Percentiles rank a stretch among this genome's conserved stretches.
Evolutionary conservation across 1,140 invertebrate species (phyloP).

Genomic region (Mamestra configurata): DNA sequence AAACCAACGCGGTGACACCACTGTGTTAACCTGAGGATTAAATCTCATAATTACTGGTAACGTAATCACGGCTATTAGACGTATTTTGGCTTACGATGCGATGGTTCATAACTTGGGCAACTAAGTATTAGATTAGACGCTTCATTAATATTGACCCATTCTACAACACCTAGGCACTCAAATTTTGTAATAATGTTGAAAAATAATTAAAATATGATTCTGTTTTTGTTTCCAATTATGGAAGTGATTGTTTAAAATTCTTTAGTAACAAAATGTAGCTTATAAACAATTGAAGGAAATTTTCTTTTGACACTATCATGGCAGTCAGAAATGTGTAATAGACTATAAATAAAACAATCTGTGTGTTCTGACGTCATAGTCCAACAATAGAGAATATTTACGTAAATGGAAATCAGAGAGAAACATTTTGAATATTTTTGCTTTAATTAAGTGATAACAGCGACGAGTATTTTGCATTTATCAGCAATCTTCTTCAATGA

Average conservation of each 20-base stretch:
- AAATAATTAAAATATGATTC: not conserved
- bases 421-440: slow-evolving; percentile 15
- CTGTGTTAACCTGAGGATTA: slow-evolving; percentile 56
- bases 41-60: slow-evolving; percentile 50
- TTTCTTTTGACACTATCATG: slow-evolving; percentile 19
- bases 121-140: slow-evolving; percentile 47
- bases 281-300: not conserved
- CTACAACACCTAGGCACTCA: not conserved
- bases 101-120: slow-evolving; percentile 40
- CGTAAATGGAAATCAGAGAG: slow-evolving; percentile 22
- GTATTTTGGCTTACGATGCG: slow-evolving; percentile 18
- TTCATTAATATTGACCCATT: slow-evolving; percentile 20
- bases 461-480: not conserved
- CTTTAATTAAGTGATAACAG: slow-evolving; percentile 13
- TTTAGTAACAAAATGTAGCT: not conserved
- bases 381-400: slow-evolving; percentile 37
- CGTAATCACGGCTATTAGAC: slow-evolving; percentile 52
- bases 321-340: not conserved
- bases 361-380: slow-evolving; percentile 21
- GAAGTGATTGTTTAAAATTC: not conserved
- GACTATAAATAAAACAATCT: slow-evolving; percentile 7
- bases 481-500: slow-evolving; percentile 30
- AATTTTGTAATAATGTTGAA: slow-evolving; percentile 9
- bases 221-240: not conserved
- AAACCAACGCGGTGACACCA: slow-evolving; percentile 72